A percentile compares a stretch with the other conserved stretches of the same genome.
These are phyloP conservation scores for Pangasius larnaudii DNA, from an alignment of 2,797 vertebrate genomes.

Conservation along the genomic window DNA sequence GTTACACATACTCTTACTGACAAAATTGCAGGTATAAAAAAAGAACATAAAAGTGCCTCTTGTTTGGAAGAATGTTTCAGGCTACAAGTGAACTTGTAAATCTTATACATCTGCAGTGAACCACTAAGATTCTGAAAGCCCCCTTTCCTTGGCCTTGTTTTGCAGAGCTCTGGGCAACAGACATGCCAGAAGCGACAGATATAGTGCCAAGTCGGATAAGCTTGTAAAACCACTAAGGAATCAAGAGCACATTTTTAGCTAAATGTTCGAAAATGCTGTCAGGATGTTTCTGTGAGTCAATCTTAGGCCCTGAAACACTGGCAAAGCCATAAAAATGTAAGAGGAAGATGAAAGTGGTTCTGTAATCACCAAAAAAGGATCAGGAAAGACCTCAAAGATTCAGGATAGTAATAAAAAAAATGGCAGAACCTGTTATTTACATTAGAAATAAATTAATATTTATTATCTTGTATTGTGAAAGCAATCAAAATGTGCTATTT, in stretches of 20 bases:
- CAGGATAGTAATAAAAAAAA: not conserved
- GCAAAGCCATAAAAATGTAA: conserved; percentile 64
- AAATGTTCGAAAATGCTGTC: conserved; percentile 69
- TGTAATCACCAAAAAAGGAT: not conserved
- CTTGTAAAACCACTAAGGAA: conserved; percentile 76
- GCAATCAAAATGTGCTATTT: not conserved
- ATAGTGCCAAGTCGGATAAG: conserved; percentile 75
- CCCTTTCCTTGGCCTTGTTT: conserved; percentile 46
- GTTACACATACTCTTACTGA: conserved; percentile 28
- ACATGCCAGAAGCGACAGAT: conserved; percentile 75
- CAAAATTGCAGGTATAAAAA: conserved; percentile 41
- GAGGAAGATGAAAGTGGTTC: not conserved
- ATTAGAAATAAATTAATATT: not conserved
- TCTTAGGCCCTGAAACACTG: conserved; percentile 69
- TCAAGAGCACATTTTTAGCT: conserved; percentile 76
- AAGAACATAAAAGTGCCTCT: conserved; percentile 34
- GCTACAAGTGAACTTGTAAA: conserved; percentile 51
- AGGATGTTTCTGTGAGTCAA: conserved; percentile 71
- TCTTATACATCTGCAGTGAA: conserved; percentile 48
- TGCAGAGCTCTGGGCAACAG: conserved; percentile 70
- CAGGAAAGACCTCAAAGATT: not conserved
- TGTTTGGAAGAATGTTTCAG: conserved; percentile 49
- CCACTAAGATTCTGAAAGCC: conserved; percentile 44
- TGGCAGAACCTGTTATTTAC: not conserved
- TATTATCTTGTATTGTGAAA: not conserved